A percentile compares a stretch with the other conserved stretches of the same genome.
phyloP scores from a whole-genome alignment of 2,113 vertebrate genomes.

The Tursiops truncatus region DNA sequence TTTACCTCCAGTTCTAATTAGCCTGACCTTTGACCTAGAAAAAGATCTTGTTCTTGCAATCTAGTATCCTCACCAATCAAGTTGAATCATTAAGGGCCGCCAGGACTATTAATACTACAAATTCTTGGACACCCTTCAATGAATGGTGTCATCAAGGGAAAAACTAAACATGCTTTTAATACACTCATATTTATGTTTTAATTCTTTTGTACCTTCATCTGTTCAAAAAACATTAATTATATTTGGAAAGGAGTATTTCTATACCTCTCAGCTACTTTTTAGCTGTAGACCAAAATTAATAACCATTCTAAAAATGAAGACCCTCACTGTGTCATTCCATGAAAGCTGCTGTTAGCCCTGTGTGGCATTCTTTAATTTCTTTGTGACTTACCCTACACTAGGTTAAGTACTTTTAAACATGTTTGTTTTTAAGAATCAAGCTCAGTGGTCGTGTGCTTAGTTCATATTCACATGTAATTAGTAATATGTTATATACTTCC shows the following conservation, averaged over 20 bases:
- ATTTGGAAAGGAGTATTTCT: background rate
- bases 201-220: background rate
- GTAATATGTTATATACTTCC: slow-evolving; percentile 80
- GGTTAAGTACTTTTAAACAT: slow-evolving; percentile 82
- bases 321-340: slow-evolving; percentile 36
- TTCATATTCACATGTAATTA: slow-evolving; percentile 81
- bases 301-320: slow-evolving; percentile 53
- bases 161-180: slow-evolving; percentile 13
- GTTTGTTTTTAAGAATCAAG: slow-evolving; percentile 79
- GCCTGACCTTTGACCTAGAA: background rate
- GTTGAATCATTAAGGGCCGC: background rate
- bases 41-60: background rate
- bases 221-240: slow-evolving; percentile 46
- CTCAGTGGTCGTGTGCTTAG: slow-evolving; percentile 75
- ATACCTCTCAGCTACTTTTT: slow-evolving; percentile 27
- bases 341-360: slow-evolving; percentile 56
- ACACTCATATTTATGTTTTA: slow-evolving; percentile 21
- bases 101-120: background rate
- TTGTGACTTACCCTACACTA: slow-evolving; percentile 72
- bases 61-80: background rate
- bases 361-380: slow-evolving; percentile 74
- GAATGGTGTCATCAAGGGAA: background rate
- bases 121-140: background rate
- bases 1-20: background rate
- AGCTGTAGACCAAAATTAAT: slow-evolving; percentile 37